These are phyloP conservation scores for Peromyscus polionotus DNA, from an alignment of 2,113 vertebrate genomes.

Conservation along the genomic window DNA sequence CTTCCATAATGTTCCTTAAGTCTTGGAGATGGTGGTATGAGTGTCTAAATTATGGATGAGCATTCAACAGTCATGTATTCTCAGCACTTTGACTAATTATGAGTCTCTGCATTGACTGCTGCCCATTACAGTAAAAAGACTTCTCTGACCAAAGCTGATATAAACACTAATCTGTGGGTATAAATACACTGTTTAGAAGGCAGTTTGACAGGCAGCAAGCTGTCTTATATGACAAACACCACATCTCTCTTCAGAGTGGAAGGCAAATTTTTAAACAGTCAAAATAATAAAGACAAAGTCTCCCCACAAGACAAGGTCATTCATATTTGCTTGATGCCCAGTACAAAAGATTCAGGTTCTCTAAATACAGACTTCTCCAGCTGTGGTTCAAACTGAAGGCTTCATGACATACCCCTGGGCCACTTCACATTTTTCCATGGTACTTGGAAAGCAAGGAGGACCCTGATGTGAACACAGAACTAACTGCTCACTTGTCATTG, in stretches of 20 bases:
- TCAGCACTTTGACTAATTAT: neutral
- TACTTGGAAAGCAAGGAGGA: conserved; percentile 28
- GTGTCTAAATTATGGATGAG: neutral
- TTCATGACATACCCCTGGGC: neutral
- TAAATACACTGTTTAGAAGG: neutral
- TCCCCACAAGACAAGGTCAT: neutral
- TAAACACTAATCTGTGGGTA: neutral
- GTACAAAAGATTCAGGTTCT: conserved; percentile 32
- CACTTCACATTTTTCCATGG: neutral
- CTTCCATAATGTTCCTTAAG: neutral
- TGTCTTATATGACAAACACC: conserved; percentile 10
- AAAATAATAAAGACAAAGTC: conserved; percentile 25
- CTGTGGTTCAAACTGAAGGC: neutral
- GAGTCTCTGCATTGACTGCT: neutral
- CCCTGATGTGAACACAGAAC: conserved; percentile 11
- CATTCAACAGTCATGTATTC: neutral
- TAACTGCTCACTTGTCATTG: neutral
- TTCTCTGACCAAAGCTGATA: neutral
- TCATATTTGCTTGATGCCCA: neutral
- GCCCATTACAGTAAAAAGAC: neutral
- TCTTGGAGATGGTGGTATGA: neutral
- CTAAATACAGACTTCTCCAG: conserved; percentile 8
- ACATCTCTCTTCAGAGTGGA: neutral
- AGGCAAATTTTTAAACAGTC: neutral
- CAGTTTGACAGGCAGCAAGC: neutral